A percentile compares a stretch with the other conserved stretches of the same genome.
These are phyloP conservation scores for Miichthys miiuy DNA, from an alignment of 2,797 vertebrate species.

Conservation along the genomic window DNA sequence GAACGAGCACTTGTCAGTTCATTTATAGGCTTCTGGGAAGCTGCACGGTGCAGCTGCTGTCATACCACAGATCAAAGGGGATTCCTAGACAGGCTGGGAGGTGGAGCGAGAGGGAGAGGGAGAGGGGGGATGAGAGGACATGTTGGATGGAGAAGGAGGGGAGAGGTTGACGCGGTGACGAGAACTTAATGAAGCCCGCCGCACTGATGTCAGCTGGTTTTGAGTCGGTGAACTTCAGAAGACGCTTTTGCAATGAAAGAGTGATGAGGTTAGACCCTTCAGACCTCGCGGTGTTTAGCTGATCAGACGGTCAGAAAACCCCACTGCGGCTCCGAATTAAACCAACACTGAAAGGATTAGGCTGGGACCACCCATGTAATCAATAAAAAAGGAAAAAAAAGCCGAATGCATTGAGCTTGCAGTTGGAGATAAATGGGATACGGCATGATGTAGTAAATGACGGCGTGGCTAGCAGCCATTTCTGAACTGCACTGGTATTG, in stretches of 20 bases:
- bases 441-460: neutral
- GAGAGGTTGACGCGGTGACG: neutral
- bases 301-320: constrained; percentile 19
- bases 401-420: neutral
- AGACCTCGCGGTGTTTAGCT: neutral
- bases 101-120: constrained; percentile 6
- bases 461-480: neutral
- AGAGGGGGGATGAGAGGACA: neutral
- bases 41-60: constrained; percentile 72
- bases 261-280: constrained; percentile 7
- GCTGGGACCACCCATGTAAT: neutral
- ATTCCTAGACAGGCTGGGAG: constrained; percentile 64
- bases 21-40: constrained; percentile 65
- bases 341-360: constrained; percentile 29
- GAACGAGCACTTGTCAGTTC: constrained; percentile 50
- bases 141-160: constrained; percentile 17
- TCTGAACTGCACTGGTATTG: neutral
- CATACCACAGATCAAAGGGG: constrained; percentile 72
- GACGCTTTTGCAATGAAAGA: neutral
- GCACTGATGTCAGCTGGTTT: constrained; percentile 29
- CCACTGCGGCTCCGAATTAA: constrained; percentile 15
- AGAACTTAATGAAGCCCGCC: constrained; percentile 36
- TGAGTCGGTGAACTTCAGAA: constrained; percentile 15
- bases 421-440: neutral
- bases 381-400: neutral